These are phyloP conservation scores for Drosophila nigricruria DNA, from an alignment of 2,888 invertebrate species.

Conservation along the genomic window DNA sequence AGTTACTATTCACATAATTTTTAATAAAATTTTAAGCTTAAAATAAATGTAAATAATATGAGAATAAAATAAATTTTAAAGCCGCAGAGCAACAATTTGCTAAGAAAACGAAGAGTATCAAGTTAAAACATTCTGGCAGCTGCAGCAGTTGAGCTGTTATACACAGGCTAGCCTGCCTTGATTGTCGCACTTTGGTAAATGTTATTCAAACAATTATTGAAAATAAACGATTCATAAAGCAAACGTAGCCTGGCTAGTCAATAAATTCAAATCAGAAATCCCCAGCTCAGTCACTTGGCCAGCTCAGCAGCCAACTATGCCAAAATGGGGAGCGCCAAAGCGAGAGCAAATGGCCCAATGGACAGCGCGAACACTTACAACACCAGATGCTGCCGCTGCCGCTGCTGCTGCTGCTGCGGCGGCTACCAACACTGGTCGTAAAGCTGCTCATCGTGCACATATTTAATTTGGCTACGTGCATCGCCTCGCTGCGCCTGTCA, in stretches of 20 bases:
- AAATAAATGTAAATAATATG: background rate
- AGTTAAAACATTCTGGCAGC: background rate
- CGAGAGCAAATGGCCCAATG: constrained; percentile 22
- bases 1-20: background rate
- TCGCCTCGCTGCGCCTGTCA: constrained; percentile 65
- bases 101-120: background rate
- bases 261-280: constrained; percentile 65
- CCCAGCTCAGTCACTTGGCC: constrained; percentile 49
- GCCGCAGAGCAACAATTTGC: background rate
- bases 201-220: constrained; percentile 70
- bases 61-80: constrained; percentile 1
- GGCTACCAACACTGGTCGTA: constrained; percentile 26
- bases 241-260: constrained; percentile 27
- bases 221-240: constrained; percentile 50
- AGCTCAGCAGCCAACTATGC: constrained; percentile 62
- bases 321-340: constrained; percentile 62
- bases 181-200: constrained; percentile 59
- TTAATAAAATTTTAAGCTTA: no score
- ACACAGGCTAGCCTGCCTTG: constrained; percentile 17
- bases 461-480: constrained; percentile 51
- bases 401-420: background rate
- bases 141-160: background rate
- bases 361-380: constrained; percentile 20
- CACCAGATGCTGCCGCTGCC: constrained; percentile 5
- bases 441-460: constrained; percentile 39